Evolutionary conservation across 2,113 vertebrate species (phyloP).

Genomic region (Antidorcas marsupialis): DNA sequence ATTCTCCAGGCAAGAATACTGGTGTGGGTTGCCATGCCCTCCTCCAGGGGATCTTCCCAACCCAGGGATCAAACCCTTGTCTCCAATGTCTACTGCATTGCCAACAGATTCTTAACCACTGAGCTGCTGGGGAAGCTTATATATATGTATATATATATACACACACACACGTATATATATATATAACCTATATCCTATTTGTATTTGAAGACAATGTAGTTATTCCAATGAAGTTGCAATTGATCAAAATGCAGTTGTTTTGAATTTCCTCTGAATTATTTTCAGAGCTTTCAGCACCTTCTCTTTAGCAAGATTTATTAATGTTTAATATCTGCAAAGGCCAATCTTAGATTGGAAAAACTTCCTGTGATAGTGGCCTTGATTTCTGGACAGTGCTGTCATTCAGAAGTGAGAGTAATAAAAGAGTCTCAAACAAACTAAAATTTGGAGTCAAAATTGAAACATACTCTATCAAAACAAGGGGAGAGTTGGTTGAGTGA

Average conservation of each 20-base stretch:
- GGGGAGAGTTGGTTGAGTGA: not conserved
- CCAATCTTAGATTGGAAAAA: not conserved
- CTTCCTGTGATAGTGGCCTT: constrained; percentile 27
- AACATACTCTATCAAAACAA: not conserved
- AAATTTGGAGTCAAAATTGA: not conserved
- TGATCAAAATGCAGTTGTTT: not conserved
- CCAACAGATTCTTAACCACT: not conserved
- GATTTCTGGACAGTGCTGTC: constrained; percentile 12
- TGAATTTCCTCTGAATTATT: not conserved
- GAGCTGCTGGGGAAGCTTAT: not conserved
- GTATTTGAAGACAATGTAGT: not conserved
- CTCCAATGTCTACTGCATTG: not conserved
- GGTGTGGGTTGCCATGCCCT: not conserved
- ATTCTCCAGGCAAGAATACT: not conserved
- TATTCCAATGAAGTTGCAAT: not conserved
- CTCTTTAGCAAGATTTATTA: not conserved
- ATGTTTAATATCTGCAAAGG: not conserved
- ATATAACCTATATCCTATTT: not conserved
- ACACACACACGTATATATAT: not conserved
- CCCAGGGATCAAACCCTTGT: not conserved
- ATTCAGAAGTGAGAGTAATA: not conserved
- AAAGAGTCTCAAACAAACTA: not conserved
- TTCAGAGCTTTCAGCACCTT: not conserved
- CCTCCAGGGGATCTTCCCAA: not conserved
- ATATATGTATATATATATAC: not conserved